Base-by-base conservation (phyloP, 2,888 invertebrate genomes). In the Anthoptus insignis region DNA sequence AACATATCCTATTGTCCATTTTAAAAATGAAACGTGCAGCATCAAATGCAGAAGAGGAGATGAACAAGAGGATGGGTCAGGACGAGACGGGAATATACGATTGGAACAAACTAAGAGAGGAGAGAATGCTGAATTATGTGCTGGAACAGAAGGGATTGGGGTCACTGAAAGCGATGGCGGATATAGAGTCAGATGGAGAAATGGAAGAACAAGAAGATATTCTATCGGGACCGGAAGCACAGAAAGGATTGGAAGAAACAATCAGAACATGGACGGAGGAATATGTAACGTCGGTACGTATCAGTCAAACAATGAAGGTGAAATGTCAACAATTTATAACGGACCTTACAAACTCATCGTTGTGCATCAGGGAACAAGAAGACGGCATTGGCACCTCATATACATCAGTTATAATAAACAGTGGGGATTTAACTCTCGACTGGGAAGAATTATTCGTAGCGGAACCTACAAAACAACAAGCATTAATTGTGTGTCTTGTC, bases 141-240 rank as follows among this genome's bases (percentile, higher is more conserved):
- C 34, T n/a, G 34, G 34, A 34, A n/a, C 34, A 34, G 34, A 34
- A 34, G n/a, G 34, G 34, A n/a, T 34, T 34, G 34, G n/a, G 34
- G 13, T 34, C 34, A 3, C n/a, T 34, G 34, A 34, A 34, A 6
- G 34, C 34, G 34, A 34, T 34, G 34, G 34, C 13, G n/a, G 34
- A 34, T 34, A 34, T 34, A 2, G 34, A 34, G 34, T 34, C 34
- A 34, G 34, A 34, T 34, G 34, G 34, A 6, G 34, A 34, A 34
- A 34, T n/a, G 34, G 34, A 34, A 4, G 27, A 27, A 27, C 27
- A 4, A 27, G 27, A 27, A 27, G 27, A 27, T 27, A 27, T 8
- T 27, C 27, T 27, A 8, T 27, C 27, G 27, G 27, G 8, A 27
- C 27, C 4, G 27, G 27, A 27, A 27, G 27, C 27, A 27, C 27